Conservation (phyloP, 2,113 vertebrate genomes). For the Thamnaconus septentrionalis region DNA sequence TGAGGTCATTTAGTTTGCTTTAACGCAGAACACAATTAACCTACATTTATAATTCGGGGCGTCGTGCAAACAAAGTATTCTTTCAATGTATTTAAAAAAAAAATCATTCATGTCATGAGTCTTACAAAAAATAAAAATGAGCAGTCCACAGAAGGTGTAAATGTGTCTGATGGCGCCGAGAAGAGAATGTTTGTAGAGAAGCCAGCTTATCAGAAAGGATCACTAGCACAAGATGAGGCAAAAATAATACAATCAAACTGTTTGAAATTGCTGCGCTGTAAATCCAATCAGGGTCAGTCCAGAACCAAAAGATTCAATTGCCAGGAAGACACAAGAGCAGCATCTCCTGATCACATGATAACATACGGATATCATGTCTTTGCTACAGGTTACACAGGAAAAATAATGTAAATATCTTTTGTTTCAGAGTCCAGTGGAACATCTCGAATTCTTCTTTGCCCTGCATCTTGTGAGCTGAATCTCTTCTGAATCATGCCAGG, state of each 20-base stretch:
- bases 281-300: conserved; percentile 33
- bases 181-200: not conserved
- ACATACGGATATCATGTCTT: not conserved
- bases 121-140: conserved; percentile 10
- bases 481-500: not conserved
- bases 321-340: conserved; percentile 23
- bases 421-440: too few relatives aligned
- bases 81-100: not conserved
- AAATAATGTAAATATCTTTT: not conserved
- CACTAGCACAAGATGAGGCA: conserved; percentile 42
- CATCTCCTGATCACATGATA: conserved; percentile 3
- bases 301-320: conserved; percentile 34
- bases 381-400: conserved; percentile 20
- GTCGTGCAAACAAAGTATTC: conserved; percentile 47
- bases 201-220: conserved; percentile 7
- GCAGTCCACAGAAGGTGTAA: conserved; percentile 15
- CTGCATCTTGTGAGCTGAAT: too few relatives aligned
- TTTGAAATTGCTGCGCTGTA: conserved; percentile 41
- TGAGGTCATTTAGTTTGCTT: conserved; percentile 82
- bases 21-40: conserved; percentile 68
- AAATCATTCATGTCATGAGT: not conserved
- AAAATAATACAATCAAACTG: conserved; percentile 38
- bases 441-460: too few relatives aligned
- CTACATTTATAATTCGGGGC: conserved; percentile 63
- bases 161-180: conserved; percentile 6